Percentiles rank a stretch among this genome's conserved stretches.
Conservation (phyloP, 1,140 invertebrate species). For the Brachionus koreanus region DNA sequence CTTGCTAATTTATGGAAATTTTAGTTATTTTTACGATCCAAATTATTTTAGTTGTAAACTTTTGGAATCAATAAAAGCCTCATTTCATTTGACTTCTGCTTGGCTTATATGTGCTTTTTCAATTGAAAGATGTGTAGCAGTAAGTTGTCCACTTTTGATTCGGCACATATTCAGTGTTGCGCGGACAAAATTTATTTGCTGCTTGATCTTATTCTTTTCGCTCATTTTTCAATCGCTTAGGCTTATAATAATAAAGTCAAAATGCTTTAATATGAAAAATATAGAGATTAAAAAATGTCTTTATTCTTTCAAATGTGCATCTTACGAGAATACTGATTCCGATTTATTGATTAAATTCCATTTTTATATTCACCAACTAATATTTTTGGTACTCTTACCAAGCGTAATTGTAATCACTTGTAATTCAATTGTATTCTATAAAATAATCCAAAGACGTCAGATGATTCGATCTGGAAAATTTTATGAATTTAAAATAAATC, state of each 20-base stretch:
- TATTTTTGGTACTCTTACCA: constrained; percentile 12
- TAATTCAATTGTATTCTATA: constrained; percentile 28
- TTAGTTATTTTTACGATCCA: neutral
- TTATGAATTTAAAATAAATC: neutral
- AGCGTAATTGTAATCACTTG: neutral
- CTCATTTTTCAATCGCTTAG: neutral
- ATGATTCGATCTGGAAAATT: constrained; percentile 2
- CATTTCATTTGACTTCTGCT: constrained; percentile 11
- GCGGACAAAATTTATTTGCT: neutral
- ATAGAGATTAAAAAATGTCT: neutral
- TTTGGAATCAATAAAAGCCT: neutral
- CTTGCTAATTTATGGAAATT: neutral
- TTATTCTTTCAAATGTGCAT: neutral
- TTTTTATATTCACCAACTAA: constrained; percentile 30
- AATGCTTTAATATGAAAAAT: neutral
- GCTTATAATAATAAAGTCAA: neutral
- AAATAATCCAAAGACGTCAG: neutral
- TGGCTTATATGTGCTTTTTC: constrained; percentile 30
- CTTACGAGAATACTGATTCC: neutral
- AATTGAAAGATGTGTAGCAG: constrained; percentile 1
- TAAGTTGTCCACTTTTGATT: constrained; percentile 10
- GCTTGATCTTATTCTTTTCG: neutral
- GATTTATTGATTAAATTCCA: constrained; percentile 14
- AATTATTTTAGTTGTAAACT: constrained; percentile 23
- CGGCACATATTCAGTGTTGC: constrained; percentile 1